phyloP scores from a whole-genome alignment of 2,113 vertebrate species.

The Hippocampus mohnikei region DNA sequence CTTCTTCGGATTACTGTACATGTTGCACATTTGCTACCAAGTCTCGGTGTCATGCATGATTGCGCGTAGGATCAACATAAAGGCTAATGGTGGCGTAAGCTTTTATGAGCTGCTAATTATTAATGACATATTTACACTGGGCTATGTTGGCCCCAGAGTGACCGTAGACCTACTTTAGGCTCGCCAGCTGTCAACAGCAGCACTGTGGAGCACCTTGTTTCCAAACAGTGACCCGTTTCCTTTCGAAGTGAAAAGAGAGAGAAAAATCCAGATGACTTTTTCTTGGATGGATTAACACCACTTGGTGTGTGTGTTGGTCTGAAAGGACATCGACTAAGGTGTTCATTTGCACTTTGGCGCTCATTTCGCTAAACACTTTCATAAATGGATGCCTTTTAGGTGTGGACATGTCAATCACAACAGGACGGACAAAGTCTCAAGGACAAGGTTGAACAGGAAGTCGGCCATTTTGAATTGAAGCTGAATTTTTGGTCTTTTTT shows the following conservation, averaged over 20 bases:
- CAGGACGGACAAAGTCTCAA: no score
- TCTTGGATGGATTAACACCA: not conserved
- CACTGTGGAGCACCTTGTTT: not conserved
- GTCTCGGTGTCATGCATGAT: not conserved
- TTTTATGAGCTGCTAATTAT: slow-evolving; percentile 6
- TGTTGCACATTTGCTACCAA: not conserved
- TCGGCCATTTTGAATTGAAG: no score
- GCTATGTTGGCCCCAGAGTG: not conserved
- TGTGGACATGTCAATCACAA: no score
- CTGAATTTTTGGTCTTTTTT: no score
- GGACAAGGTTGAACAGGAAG: no score
- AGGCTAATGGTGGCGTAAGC: not conserved
- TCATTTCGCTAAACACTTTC: not conserved
- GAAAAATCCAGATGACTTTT: not conserved
- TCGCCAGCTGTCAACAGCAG: not conserved
- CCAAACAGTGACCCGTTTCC: not conserved
- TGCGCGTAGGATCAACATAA: not conserved
- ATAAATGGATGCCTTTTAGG: no score
- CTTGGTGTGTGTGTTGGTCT: not conserved
- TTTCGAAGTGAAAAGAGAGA: not conserved
- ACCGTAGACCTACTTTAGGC: not conserved
- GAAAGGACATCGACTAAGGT: not conserved
- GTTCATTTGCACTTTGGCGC: not conserved
- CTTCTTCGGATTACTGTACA: not conserved
- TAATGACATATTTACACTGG: not conserved